Percentiles rank a stretch among this genome's conserved stretches.
phyloP scores from a whole-genome alignment of 2,113 vertebrate species.

The Sapayoa aenigma region DNA sequence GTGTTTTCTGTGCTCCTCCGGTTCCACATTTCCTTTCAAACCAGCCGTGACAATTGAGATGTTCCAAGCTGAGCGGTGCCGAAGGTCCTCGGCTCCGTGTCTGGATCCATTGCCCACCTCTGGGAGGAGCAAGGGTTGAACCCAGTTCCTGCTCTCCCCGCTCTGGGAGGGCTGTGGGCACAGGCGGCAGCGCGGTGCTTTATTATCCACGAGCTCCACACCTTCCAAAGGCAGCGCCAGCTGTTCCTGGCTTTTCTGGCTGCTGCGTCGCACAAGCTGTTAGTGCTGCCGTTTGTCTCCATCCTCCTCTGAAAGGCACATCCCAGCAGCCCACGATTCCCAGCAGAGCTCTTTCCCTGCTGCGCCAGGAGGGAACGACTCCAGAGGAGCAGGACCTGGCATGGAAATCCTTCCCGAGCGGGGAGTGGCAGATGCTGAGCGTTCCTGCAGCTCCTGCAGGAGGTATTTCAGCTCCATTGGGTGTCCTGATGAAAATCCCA shows the following conservation, averaged over 20 bases:
- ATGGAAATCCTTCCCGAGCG: neutral
- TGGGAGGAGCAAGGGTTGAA: neutral
- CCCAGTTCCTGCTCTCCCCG: neutral
- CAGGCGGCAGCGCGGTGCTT: neutral
- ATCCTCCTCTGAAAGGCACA: neutral
- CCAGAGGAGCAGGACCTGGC: neutral
- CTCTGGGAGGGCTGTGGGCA: neutral
- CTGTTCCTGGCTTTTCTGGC: neutral
- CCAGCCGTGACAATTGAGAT: neutral
- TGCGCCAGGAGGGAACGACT: accelerated
- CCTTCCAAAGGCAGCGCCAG: neutral
- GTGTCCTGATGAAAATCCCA: neutral
- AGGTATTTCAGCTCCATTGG: neutral
- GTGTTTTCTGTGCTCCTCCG: neutral
- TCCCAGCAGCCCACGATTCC: neutral
- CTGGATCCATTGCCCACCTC: neutral
- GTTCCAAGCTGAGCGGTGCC: neutral
- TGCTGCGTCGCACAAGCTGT: neutral
- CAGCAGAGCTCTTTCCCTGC: neutral
- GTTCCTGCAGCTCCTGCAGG: neutral
- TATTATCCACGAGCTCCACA: neutral
- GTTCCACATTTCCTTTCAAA: neutral
- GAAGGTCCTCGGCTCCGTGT: neutral
- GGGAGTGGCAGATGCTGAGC: neutral
- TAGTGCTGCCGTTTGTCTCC: neutral